Conservation (phyloP, 2,888 invertebrate genomes). For the Tenthredo livida region DNA sequence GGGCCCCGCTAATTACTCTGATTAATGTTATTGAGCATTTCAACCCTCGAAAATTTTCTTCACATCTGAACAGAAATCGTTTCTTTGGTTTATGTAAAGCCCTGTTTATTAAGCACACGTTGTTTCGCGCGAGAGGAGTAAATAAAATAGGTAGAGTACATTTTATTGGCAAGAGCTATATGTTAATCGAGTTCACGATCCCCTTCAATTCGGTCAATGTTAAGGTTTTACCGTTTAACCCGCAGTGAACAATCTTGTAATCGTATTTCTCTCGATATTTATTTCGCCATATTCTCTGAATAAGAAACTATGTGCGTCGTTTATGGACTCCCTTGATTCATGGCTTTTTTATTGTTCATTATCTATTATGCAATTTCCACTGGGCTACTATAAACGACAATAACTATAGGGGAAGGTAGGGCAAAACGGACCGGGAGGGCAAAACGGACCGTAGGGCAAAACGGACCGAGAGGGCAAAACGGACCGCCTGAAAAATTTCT, state of each 20-base stretch:
- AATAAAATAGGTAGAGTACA: not conserved
- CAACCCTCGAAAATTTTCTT: not conserved
- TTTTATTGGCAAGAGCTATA: not conserved
- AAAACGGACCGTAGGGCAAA: too few relatives aligned
- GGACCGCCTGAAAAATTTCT: too few relatives aligned
- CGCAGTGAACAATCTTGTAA: not conserved
- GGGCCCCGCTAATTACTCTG: not conserved
- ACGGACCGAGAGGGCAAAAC: too few relatives aligned
- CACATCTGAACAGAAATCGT: not conserved
- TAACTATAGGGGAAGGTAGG: too few relatives aligned
- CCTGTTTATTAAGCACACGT: not conserved
- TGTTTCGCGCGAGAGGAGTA: not conserved
- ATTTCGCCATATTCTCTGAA: not conserved
- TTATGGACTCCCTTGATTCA: not conserved
- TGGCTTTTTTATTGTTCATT: not conserved
- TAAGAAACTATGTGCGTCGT: not conserved
- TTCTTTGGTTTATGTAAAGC: not conserved
- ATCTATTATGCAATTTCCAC: not conserved
- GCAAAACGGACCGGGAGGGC: too few relatives aligned
- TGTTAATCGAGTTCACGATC: not conserved
- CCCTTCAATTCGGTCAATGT: conserved; percentile 14
- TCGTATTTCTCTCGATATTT: too few relatives aligned
- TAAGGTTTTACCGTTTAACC: conserved; percentile 18
- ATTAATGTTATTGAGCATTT: not conserved
- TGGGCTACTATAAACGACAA: not conserved